phyloP scores from a whole-genome alignment of 35 echinoderm and acorn worm species.

The Strongylocentrotus purpuratus region DNA sequence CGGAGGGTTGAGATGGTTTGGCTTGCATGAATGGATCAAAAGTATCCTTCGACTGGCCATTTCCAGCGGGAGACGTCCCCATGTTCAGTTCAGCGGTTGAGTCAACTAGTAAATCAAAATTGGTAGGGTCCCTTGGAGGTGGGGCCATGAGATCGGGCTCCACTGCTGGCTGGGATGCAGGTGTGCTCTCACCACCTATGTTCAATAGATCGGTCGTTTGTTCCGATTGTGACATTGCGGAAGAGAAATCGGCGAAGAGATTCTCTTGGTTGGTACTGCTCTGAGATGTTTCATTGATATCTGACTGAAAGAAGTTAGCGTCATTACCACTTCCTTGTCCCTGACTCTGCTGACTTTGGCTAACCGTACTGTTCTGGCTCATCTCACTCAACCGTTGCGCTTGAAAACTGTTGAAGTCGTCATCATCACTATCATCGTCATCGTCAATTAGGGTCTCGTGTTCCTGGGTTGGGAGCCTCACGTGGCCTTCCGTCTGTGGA shows the following conservation, averaged over 20 bases:
- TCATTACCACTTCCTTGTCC: slow-evolving; percentile 22
- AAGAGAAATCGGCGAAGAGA: slow-evolving; percentile 43
- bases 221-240: slow-evolving; percentile 17
- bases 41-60: slow-evolving; percentile 38
- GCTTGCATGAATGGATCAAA: slow-evolving; percentile 80
- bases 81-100: slow-evolving; percentile 13
- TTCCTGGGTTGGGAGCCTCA: slow-evolving; percentile 44
- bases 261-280: background rate
- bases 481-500: slow-evolving; percentile 13
- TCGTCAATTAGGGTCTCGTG: slow-evolving; percentile 67
- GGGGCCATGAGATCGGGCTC: slow-evolving; percentile 65
- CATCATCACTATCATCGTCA: slow-evolving; percentile 60
- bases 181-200: slow-evolving; percentile 42
- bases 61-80: background rate
- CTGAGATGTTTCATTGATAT: slow-evolving; percentile 2
- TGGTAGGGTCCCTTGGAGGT: slow-evolving; percentile 54
- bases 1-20: slow-evolving; percentile 8
- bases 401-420: slow-evolving; percentile 58
- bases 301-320: slow-evolving; percentile 59
- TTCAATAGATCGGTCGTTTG: slow-evolving; percentile 71
- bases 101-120: slow-evolving; percentile 76
- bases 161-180: background rate
- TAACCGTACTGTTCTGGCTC: slow-evolving; percentile 33
- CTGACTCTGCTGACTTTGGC: slow-evolving; percentile 46
- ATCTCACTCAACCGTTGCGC: background rate